Evolutionary conservation across 2,797 vertebrate genomes (phyloP).

Genomic region (Onychomys arenicola): DNA sequence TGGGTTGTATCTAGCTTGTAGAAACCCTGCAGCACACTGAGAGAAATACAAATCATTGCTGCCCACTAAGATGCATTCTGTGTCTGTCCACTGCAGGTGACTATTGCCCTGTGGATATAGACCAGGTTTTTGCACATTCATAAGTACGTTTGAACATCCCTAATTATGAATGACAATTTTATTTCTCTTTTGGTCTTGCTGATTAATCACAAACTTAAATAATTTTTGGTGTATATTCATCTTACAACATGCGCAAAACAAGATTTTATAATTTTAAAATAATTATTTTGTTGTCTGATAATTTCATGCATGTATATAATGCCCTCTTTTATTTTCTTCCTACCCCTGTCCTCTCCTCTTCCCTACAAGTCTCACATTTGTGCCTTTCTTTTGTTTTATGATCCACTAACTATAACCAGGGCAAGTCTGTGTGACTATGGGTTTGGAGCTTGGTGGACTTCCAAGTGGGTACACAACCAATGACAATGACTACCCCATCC

Average conservation of each 20-base stretch:
- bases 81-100: not conserved
- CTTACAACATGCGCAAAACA: not conserved
- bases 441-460: not conserved
- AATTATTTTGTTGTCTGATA: not conserved
- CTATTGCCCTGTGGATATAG: not conserved
- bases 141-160: not conserved
- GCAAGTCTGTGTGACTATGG: not conserved
- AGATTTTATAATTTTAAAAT: not conserved
- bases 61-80: not conserved
- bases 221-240: not conserved
- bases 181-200: not conserved
- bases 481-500: not conserved
- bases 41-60: not conserved
- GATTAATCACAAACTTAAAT: not conserved
- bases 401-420: not conserved
- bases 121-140: not conserved
- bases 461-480: not conserved
- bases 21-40: not conserved
- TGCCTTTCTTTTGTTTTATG: not conserved
- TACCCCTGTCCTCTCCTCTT: not conserved
- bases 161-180: not conserved
- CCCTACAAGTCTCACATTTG: not conserved
- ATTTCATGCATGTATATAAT: not conserved
- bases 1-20: not conserved
- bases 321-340: not conserved